Evolutionary conservation across 2,888 invertebrate species (phyloP).

Genomic region (Pecten maximus): DNA sequence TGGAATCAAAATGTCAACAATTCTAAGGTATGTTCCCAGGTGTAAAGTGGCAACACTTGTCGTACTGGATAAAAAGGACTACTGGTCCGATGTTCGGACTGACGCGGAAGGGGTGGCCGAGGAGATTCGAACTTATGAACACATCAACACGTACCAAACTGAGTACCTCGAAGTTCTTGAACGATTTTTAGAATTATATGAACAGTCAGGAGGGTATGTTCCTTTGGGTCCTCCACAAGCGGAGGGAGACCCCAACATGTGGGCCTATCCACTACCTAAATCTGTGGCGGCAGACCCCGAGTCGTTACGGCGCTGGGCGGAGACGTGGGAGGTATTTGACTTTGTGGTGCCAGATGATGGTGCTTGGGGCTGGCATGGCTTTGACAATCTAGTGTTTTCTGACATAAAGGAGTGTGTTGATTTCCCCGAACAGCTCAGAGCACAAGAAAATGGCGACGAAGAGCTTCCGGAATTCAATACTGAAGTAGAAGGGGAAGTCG

Average conservation of each 20-base stretch:
- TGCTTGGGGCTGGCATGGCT: constrained; percentile 54
- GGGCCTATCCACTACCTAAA: constrained; percentile 61
- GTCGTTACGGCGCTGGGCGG: constrained; percentile 62
- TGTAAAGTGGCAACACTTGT: constrained; percentile 37
- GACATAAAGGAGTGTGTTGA: constrained; percentile 49
- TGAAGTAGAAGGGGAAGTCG: constrained; percentile 67
- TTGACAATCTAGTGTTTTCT: constrained; percentile 17
- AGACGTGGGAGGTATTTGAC: constrained; percentile 64
- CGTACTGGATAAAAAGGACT: constrained; percentile 43
- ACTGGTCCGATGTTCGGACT: constrained; percentile 50
- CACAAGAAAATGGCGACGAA: constrained; percentile 43
- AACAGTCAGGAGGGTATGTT: constrained; percentile 38
- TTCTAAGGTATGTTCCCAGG: constrained; percentile 37
- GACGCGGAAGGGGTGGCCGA: constrained; percentile 50
- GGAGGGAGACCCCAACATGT: constrained; percentile 60
- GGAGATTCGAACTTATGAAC: constrained; percentile 49
- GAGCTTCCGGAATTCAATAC: constrained; percentile 56
- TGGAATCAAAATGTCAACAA: constrained; percentile 39
- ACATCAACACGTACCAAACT: constrained; percentile 44
- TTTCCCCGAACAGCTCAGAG: constrained; percentile 41
- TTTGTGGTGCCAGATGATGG: constrained; percentile 62
- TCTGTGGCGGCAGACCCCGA: constrained; percentile 58
- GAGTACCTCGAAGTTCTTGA: constrained; percentile 62
- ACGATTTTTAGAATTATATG: constrained; percentile 62
- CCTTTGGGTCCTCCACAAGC: constrained; percentile 38